Percentiles rank a stretch among this genome's conserved stretches.
Evolutionary conservation across 30 jellyfish, hydroid and myxozoan genomes (phyloP).

Genomic region (Pelagia noctiluca): DNA sequence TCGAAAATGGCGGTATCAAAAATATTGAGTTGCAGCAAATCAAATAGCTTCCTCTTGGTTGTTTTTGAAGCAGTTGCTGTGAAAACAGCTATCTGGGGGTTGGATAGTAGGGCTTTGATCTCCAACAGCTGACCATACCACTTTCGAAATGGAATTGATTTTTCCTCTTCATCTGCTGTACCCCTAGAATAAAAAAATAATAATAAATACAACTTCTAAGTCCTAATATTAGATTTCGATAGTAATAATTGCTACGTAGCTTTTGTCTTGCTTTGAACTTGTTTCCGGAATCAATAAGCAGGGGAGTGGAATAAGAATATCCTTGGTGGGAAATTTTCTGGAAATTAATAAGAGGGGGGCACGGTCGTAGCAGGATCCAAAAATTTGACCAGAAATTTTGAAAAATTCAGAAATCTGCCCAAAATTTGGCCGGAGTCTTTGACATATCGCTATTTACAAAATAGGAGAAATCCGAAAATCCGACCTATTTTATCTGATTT

Average conservation of each 20-base stretch:
- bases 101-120: not conserved
- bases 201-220: not conserved
- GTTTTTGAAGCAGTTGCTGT: conserved; percentile 47
- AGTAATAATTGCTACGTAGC: too few relatives aligned
- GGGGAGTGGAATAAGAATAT: too few relatives aligned
- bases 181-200: not conserved
- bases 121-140: not conserved
- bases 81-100: conserved; percentile 16
- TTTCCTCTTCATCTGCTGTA: not conserved
- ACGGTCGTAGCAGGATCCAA: too few relatives aligned
- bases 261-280: too few relatives aligned
- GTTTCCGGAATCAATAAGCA: not conserved
- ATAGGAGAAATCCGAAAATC: too few relatives aligned
- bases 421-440: too few relatives aligned
- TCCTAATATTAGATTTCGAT: not conserved
- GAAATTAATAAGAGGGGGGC: too few relatives aligned
- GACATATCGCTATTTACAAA: too few relatives aligned
- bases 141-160: not conserved
- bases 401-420: too few relatives aligned
- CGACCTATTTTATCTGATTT: too few relatives aligned
- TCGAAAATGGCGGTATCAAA: conserved; percentile 12
- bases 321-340: too few relatives aligned
- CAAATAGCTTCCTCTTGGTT: conserved; percentile 13
- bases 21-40: not conserved
- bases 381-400: too few relatives aligned